Base-by-base conservation (phyloP, 2,797 vertebrate genomes). In the Pelobates cultripes region DNA sequence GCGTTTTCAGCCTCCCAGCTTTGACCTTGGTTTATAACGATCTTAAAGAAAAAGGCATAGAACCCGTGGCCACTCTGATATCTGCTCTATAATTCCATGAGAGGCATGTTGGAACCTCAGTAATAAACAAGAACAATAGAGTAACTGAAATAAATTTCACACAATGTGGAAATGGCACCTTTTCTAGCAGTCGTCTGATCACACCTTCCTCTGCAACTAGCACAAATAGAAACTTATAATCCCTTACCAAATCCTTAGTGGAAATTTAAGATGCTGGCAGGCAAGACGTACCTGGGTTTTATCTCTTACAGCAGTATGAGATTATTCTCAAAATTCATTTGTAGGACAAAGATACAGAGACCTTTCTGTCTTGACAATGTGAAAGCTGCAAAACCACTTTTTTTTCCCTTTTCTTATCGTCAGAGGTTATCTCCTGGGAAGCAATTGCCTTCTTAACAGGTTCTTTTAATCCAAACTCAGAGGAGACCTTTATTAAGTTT, bases 241-340 rank as follows among this genome's bases (percentile, higher is more conserved):
- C 82, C 82, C 68, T 84, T 79, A 84, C 79, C 82, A 84, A 84
- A 84, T 84, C 82, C 82, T 79, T 76, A 75, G 82, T 84, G 77
- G 69, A 76, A 84, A 79, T 84, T 76, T 84, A 75, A 84, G 82
- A 84, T 76, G 82, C 77, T 84, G 82, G 82, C 77, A 84, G 82
- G 77, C 82, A 84, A 84, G 72, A 83, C 79, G 82, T 84, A 84
- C 82, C 77, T 79, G 82, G 82, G 79, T 84, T 79, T 84, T 84
- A 84, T 80, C 82, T 84, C 42, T 76, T 71, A 74, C 51, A 75
- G 82, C 77, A 80, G 82, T 79, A 79, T 76, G 77, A 84, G 82
- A 84, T 84, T 84, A 84, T 84, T 84, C 82, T 84, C 82, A 79
- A 84, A 84, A 84, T 84, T 79, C 82, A 84, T 84, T 84, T 84